Percentiles rank a stretch among this genome's conserved stretches.
phyloP scores from a whole-genome alignment of 2,888 invertebrate species.

The Petrolisthes manimaculis region DNA sequence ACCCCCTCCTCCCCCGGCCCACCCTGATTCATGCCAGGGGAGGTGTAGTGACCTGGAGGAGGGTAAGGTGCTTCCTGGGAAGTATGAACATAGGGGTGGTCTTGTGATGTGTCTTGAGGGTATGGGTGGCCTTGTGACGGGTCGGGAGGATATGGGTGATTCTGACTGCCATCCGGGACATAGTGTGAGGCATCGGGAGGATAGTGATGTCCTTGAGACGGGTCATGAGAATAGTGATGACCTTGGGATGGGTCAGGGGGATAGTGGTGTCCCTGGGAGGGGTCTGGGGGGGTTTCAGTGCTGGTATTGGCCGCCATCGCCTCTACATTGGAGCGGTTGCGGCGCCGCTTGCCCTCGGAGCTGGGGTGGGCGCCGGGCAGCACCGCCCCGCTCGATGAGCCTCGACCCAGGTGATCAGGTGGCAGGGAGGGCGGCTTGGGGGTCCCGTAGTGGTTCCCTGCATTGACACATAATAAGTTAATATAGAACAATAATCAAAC shows the following conservation, averaged over 20 bases:
- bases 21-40: constrained; percentile 38
- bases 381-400: constrained; percentile 68
- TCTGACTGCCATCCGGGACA: not conserved
- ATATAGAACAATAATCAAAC: too few relatives aligned
- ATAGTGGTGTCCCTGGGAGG: constrained; percentile 41
- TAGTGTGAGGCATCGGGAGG: constrained; percentile 8
- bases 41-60: constrained; percentile 39
- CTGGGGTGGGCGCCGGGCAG: constrained; percentile 73
- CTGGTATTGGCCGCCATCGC: constrained; percentile 71
- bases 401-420: constrained; percentile 68
- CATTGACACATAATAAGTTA: not conserved
- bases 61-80: constrained; percentile 27
- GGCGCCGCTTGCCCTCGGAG: constrained; percentile 73
- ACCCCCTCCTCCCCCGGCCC: constrained; percentile 48
- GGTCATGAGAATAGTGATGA: constrained; percentile 2
- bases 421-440: constrained; percentile 73
- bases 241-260: constrained; percentile 20
- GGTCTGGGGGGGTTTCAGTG: constrained; percentile 18
- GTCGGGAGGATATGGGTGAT: constrained; percentile 15
- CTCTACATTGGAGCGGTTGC: constrained; percentile 75
- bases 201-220: not conserved
- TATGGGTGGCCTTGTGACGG: not conserved
- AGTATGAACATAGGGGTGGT: not conserved
- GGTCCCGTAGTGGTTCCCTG: constrained; percentile 76
- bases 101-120: not conserved